Conservation (phyloP, 2,797 vertebrate genomes). For the Podarcis siculus region DNA sequence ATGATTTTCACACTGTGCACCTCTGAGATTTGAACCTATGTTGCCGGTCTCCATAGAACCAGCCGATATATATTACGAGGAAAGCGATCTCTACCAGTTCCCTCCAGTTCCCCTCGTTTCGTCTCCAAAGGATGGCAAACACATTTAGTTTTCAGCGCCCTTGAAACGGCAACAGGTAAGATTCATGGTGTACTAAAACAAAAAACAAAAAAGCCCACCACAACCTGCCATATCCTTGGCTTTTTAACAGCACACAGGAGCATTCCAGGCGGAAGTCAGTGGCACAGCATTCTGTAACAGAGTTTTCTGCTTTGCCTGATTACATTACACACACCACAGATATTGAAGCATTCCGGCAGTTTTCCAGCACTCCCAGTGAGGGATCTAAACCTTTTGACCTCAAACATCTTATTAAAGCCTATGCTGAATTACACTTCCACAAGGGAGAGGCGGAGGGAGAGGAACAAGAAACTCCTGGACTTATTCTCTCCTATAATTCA, state of each 20-base stretch:
- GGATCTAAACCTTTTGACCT: constrained; percentile 86
- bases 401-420: constrained; percentile 88
- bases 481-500: constrained; percentile 89
- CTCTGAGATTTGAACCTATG: not conserved
- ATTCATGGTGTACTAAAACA: not conserved
- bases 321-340: constrained; percentile 78
- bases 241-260: constrained; percentile 34
- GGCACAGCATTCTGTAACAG: constrained; percentile 57
- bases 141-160: constrained; percentile 10
- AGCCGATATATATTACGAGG: not conserved
- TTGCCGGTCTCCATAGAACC: not conserved
- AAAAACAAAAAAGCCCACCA: no score
- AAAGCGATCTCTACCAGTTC: not conserved
- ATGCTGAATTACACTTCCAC: constrained; percentile 77
- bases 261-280: constrained; percentile 62
- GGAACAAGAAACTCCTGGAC: constrained; percentile 77
- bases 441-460: constrained; percentile 69
- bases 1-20: not conserved
- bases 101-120: not conserved
- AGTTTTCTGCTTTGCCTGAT: constrained; percentile 70
- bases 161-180: constrained; percentile 22
- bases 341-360: constrained; percentile 82
- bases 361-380: constrained; percentile 78
- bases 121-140: not conserved
- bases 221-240: constrained; percentile 3